phyloP scores from a whole-genome alignment of 2,113 vertebrate species.

The Rhea americana region DNA sequence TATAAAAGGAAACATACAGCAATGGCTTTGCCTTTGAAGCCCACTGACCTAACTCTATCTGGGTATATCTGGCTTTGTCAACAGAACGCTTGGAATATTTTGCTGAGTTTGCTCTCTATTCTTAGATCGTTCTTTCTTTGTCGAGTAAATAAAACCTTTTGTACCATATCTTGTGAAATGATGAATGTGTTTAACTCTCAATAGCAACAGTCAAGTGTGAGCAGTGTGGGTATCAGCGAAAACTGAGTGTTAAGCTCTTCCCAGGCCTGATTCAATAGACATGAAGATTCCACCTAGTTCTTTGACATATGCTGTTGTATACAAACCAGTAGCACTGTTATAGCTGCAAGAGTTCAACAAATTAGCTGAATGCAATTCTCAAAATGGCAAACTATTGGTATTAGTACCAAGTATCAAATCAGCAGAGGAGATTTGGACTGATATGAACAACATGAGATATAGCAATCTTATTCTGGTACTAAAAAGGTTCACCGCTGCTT shows the following conservation, averaged over 20 bases:
- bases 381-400: background rate
- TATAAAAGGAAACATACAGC: slow-evolving; percentile 32
- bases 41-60: slow-evolving; percentile 55
- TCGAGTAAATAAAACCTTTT: slow-evolving; percentile 60
- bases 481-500: background rate
- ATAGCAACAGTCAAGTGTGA: background rate
- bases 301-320: background rate
- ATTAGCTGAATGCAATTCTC: background rate
- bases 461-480: background rate
- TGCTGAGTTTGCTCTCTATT: slow-evolving; percentile 68
- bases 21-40: slow-evolving; percentile 62
- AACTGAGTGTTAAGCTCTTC: background rate
- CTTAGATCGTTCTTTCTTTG: slow-evolving; percentile 49
- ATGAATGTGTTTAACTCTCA: slow-evolving; percentile 45
- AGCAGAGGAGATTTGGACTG: background rate
- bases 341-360: background rate
- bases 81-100: slow-evolving; percentile 68
- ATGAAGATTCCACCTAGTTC: background rate
- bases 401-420: background rate
- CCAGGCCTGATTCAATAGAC: background rate
- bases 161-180: slow-evolving; percentile 52
- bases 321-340: background rate
- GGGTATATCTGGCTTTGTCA: slow-evolving; percentile 57
- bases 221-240: background rate
- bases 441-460: background rate